These are phyloP conservation scores for Drosophila nigromelanica DNA, from an alignment of 1,140 invertebrate species.

Conservation along the genomic window DNA sequence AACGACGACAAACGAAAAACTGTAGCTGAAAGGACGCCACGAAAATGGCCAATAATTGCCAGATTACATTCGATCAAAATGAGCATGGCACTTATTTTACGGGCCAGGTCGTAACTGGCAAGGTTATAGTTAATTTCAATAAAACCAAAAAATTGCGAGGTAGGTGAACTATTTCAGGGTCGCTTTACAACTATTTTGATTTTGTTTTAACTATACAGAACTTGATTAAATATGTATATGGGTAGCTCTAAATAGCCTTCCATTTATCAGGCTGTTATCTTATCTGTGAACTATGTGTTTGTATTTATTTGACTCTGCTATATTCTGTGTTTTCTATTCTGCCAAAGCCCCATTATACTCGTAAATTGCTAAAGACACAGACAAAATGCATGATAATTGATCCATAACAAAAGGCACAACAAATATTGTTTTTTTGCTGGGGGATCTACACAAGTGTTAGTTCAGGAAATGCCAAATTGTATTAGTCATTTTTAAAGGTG, in stretches of 20 bases:
- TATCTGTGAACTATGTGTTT: conserved; percentile 46
- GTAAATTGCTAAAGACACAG: conserved; percentile 34
- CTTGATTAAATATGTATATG: too few species aligned
- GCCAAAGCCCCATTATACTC: conserved; percentile 43
- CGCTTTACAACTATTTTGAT: conserved; percentile 9
- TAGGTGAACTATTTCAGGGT: conserved; percentile 41
- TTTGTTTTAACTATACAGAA: background rate
- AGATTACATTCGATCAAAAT: conserved; percentile 85
- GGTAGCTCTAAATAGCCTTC: background rate
- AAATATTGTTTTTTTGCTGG: background rate
- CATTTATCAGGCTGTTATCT: conserved; percentile 53
- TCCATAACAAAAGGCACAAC: conserved; percentile 32
- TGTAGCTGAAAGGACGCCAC: too few species aligned
- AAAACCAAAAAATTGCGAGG: conserved; percentile 84
- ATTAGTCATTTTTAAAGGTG: conserved; percentile 35
- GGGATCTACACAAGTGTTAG: conserved; percentile 48
- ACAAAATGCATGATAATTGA: conserved; percentile 62
- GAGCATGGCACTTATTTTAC: conserved; percentile 85
- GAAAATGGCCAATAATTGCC: conserved; percentile 79
- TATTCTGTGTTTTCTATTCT: conserved; percentile 30
- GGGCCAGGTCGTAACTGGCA: conserved; percentile 85
- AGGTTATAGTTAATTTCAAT: conserved; percentile 84
- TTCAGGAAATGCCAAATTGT: conserved; percentile 52
- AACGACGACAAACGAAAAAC: too few species aligned
- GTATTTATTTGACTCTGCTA: conserved; percentile 17